Base-by-base conservation (phyloP, 2,113 vertebrate species). In the Eupsittula cactorum region DNA sequence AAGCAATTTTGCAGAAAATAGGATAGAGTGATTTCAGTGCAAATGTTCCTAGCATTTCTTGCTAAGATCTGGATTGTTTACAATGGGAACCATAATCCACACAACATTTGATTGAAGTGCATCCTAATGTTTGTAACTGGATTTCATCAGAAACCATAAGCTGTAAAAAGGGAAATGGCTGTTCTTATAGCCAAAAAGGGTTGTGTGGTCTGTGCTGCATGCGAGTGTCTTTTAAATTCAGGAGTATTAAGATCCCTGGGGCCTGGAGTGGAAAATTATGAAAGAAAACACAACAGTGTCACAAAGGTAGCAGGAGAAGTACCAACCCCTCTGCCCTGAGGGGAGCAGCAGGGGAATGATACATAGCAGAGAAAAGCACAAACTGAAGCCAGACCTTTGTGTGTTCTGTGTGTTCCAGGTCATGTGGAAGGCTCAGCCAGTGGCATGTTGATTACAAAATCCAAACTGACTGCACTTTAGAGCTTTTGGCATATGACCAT, bases 1-100 rank as follows among this genome's bases (percentile, higher is more conserved):
- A 88, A 86, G 88, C 82, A 94, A 85, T 96, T 97, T 92, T 96
- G 89, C 94, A 97, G 97, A 96, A 97, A 97, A 96, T 84, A 86
- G 81, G 69, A 93, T 93, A 82, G 88, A 89, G 76, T 79, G 91
- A 92, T 94, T 87, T 82, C 77, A 71, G 68, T 79, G 82, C 75
- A 83, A 95, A 86, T 73, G 47, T 79, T 92, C 77, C 50, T 74
- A 92, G 90, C 52, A 81, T 94, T 90, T 92, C 71, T 85, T 94
- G 83, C 92, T 85, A 50, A 35, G 86, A 89, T 47, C 88, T 93
- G 90, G 59, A 82, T 92, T 95, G 95, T 96, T 97, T 96, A 97
- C 96, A 97, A 78, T 69, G 78, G 73, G 70, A 94, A 95, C 79
- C 68, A 41, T 92, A 94, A 97, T 86, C 95, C 93, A 89, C 76